Evolutionary conservation across 1,140 invertebrate species (phyloP), one percentile per base, ranked within the genome.

Genomic region (Scaptomyza pallida): DNA sequence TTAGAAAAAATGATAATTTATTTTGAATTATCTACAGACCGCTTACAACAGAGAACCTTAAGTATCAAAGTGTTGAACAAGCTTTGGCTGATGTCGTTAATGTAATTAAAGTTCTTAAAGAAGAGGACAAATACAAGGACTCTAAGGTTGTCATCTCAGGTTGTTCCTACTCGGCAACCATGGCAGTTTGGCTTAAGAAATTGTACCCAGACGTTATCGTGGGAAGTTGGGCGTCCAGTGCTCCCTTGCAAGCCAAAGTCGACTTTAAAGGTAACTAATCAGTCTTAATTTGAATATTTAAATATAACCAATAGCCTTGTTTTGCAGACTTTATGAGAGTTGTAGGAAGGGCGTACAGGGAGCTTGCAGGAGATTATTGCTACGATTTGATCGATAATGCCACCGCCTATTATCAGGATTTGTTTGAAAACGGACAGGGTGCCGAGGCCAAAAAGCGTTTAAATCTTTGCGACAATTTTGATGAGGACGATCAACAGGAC

Each of bases 141-240:
- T 89, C 90, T 0, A 89, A 88, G 44, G 85, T 91, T 0, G 79
- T 96, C 50, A 92, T 94, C n/a, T 94, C 95, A 69, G 96, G 96
- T 17, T 95, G 96, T 17, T 97, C 96, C 5, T 97, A 97, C 80
- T 94, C 96, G n/a, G 96, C 95, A 57, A 94, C 93, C 21, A 93
- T 97, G 92, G 95, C 94, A 9, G 93, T 95, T 9, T 97, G 96
- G 96, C 93, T 95, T 43, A 93, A 96, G 68, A 91, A 95, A 23
- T 94, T 96, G 60, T 97, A 97, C 82, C 96, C 96, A 2, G 94
- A 97, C 78, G 91, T 96, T 0, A 93, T 95, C 21, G 51, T 50
- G 6, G 90, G 90, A 93, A 95, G 13, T 93, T 94, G 26, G 93
- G 96, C 95, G 1, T 95, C 95, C 0, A 96, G 95, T 80, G 96